Evolutionary conservation across 2,113 vertebrate species (phyloP).

Genomic region (Benitochromis conjunctus): DNA sequence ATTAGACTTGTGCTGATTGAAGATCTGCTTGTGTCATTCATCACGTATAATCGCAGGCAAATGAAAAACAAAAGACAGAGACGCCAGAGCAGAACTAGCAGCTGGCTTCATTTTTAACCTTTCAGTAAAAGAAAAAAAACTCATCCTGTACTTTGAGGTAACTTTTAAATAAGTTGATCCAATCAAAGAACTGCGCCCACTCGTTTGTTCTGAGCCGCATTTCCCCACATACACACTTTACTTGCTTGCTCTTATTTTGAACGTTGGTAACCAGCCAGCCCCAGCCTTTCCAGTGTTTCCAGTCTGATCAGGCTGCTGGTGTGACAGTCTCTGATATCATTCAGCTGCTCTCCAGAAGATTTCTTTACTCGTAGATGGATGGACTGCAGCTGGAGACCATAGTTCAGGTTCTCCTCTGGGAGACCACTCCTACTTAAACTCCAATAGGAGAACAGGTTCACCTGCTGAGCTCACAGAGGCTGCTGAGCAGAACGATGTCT

Average conservation of each 20-base stretch:
- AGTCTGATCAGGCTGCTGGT: not conserved
- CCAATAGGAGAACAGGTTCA: not conserved
- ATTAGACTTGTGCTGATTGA: not conserved
- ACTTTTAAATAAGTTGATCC: not conserved
- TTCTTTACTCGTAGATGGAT: fast-evolving
- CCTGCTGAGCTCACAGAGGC: not conserved
- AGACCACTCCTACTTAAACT: fast-evolving
- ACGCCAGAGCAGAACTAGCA: not conserved
- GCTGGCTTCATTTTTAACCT: not conserved
- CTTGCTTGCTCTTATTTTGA: not conserved
- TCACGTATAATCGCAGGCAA: not conserved
- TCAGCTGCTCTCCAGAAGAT: not conserved
- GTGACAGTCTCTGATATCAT: not conserved
- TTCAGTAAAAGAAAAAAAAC: not conserved
- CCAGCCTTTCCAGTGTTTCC: not conserved
- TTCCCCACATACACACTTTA: not conserved
- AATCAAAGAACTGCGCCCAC: not conserved
- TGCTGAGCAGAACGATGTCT: not conserved
- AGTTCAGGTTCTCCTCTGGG: not conserved
- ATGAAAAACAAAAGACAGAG: fast-evolving
- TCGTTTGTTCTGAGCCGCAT: not conserved
- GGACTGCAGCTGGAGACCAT: not conserved
- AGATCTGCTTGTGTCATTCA: not conserved
- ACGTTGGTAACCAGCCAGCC: not conserved
- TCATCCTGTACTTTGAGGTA: not conserved